These are phyloP conservation scores for Eupithecia vulgata DNA, from an alignment of 2,888 invertebrate genomes.

Conservation along the genomic window DNA sequence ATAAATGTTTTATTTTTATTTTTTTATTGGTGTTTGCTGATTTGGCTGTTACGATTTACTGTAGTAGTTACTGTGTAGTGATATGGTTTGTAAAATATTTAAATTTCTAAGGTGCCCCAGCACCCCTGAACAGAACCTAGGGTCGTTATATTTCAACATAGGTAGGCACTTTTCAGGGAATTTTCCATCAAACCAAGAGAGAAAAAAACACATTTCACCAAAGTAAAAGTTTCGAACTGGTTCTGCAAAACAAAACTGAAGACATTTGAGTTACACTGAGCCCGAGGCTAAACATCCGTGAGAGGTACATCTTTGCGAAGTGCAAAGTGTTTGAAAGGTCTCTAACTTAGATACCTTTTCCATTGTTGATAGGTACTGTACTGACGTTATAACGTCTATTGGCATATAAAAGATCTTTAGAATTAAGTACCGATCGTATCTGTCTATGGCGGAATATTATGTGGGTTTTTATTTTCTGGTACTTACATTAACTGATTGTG, in stretches of 20 bases:
- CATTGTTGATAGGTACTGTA: slow-evolving; percentile 18
- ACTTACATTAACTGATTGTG: neutral
- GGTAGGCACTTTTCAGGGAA: no score
- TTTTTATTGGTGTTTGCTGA: neutral
- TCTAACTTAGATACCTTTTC: slow-evolving; percentile 25
- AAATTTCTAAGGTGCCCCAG: no score
- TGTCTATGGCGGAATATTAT: neutral
- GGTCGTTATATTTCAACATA: no score
- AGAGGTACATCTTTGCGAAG: slow-evolving; percentile 34
- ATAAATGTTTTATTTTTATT: no score
- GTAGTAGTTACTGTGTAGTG: neutral
- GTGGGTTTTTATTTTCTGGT: neutral
- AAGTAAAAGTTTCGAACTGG: slow-evolving; percentile 18
- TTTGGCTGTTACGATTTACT: neutral
- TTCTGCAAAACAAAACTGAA: slow-evolving; percentile 34
- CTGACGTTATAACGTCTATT: neutral
- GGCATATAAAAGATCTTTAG: neutral
- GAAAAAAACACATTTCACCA: neutral
- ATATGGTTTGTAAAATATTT: neutral
- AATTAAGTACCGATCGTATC: neutral
- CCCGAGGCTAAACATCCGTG: slow-evolving; percentile 37
- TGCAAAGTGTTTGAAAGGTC: slow-evolving; percentile 33
- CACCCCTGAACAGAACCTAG: no score
- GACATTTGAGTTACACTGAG: slow-evolving; percentile 33
- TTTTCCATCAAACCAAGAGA: neutral